Evolutionary conservation across 2,113 vertebrate genomes (phyloP), one percentile per base, ranked within the genome.

Genomic region (Tonatia bakeri): DNA sequence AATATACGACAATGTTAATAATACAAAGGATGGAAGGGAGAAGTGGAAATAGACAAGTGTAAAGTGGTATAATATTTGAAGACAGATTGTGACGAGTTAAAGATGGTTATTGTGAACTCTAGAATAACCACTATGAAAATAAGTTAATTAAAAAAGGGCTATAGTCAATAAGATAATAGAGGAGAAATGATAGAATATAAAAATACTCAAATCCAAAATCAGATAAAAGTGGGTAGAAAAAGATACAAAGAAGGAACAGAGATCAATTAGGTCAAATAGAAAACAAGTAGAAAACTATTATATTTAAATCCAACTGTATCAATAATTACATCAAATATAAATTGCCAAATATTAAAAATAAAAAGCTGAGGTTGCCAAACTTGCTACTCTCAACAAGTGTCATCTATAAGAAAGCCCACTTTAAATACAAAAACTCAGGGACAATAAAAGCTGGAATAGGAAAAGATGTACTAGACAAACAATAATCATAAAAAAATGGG

Each of bases 321-420:
- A 84, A 84, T 73, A 80, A 33, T 88, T 69, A 24, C 11, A 84
- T 79, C 89, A 94, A 89, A 70, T 94, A 76, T 77, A 73, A 82
- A 72, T 36, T 61, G 16, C 69, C 67, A 80, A 88, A 88, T 22
- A 50, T 1, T 36, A 38, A 70, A 87, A 77, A 73, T 76, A 75
- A 92, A 96, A 90, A 72, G 28, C 50, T 70, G 31, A 91, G 47
- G 64, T 26, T 83, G 54, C 67, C 22, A 61, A 75, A 93, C 7
- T 93, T 59, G 17, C 91, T 65, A 79, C 67, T 84, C 11, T 4
- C 28, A 91, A 59, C 70, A 84, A 80, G 31, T 88, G 11, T 22
- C 52, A 67, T 28, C 22, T 84, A 28, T 5, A 59, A 94, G 54
- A 80, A 91, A 73, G 50, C 7, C 2, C 14, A 91, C 47, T 72